phyloP scores from a whole-genome alignment of 2,113 vertebrate species.

The Synodontis membranacea region DNA sequence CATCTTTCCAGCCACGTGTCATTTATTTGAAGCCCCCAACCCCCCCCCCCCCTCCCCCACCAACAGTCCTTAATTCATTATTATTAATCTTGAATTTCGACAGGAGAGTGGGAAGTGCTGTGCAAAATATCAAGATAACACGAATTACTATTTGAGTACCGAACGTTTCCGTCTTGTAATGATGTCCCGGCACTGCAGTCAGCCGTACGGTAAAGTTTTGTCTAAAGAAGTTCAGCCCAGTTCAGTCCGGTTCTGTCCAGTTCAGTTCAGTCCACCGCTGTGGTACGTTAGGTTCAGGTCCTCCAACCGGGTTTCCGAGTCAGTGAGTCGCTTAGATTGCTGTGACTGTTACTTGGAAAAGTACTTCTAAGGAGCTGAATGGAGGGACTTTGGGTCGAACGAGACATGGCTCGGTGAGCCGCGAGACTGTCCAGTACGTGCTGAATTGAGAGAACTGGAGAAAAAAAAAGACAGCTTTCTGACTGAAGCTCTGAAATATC shows the following conservation, averaged over 20 bases:
- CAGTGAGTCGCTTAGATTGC: not conserved
- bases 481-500: not conserved
- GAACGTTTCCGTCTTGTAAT: not conserved
- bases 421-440: conserved; percentile 20
- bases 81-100: conserved; percentile 54
- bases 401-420: conserved; percentile 25
- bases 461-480: not conserved
- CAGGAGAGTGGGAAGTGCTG: conserved; percentile 60
- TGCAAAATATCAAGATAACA: conserved; percentile 57
- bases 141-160: conserved; percentile 60
- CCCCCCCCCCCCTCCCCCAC: too few species aligned
- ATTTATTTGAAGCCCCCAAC: too few species aligned
- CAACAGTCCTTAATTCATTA: conserved; percentile 62
- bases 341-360: not conserved
- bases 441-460: not conserved
- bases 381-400: conserved; percentile 13
- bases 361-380: not conserved
- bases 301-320: not conserved
- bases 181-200: not conserved
- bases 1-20: too few species aligned
- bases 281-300: not conserved
- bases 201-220: not conserved
- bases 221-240: not conserved
- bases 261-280: not conserved
- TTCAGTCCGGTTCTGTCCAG: not conserved